phyloP scores from a whole-genome alignment of 2,888 invertebrate species.

The Pemphredon lugubris region DNA sequence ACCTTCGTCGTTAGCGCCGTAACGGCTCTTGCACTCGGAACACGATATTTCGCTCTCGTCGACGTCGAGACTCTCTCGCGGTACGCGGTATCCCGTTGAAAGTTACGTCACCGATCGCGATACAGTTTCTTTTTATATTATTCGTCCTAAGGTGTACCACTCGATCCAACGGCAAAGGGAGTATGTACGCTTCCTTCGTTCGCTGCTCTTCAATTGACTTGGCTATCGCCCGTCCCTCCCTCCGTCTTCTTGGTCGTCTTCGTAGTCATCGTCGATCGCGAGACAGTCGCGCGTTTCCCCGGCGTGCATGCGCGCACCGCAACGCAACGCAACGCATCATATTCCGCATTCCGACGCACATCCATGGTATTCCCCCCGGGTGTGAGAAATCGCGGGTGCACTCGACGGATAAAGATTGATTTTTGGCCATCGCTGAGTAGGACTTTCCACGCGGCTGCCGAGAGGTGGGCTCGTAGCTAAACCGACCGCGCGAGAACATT shows the following conservation, averaged over 20 bases:
- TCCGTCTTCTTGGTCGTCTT: background rate
- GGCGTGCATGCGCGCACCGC: too few species aligned
- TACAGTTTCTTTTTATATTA: slow-evolving; percentile 14
- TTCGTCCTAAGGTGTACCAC: slow-evolving; percentile 36
- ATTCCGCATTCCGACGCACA: background rate
- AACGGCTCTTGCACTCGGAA: background rate
- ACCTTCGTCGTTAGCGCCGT: slow-evolving; percentile 43
- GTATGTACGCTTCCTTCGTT: slow-evolving; percentile 33
- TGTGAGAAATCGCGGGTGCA: background rate
- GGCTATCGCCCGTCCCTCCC: background rate
- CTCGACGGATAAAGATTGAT: background rate
- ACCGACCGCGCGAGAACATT: too few species aligned
- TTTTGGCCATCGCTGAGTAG: background rate
- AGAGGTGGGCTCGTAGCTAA: background rate
- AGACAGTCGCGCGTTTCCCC: too few species aligned
- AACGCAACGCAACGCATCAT: background rate
- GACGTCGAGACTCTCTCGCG: background rate
- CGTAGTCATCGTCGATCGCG: too few species aligned
- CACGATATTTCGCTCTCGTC: background rate
- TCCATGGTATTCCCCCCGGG: background rate
- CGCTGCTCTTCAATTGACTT: slow-evolving; percentile 13
- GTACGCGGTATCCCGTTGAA: slow-evolving; percentile 16
- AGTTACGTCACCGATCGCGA: slow-evolving; percentile 44
- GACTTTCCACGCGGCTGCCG: background rate
- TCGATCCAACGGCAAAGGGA: slow-evolving; percentile 38